Conservation (phyloP, 2,888 invertebrate species). For the Dolichopus griseipennis region DNA sequence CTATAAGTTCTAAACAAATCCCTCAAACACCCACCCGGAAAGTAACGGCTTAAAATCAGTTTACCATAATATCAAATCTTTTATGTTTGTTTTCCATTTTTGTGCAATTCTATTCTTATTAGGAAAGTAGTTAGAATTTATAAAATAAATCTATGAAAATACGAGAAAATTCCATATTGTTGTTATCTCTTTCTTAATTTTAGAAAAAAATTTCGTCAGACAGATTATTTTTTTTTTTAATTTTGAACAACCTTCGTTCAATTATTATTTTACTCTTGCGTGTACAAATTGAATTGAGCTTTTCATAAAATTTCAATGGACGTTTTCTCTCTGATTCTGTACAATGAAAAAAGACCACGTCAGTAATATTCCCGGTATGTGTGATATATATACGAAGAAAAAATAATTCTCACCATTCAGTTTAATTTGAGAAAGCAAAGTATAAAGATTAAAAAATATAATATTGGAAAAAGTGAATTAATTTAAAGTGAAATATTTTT, state of each 20-base stretch:
- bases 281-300: not conserved
- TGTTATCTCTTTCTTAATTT: too few relatives aligned
- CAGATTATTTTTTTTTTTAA: too few relatives aligned
- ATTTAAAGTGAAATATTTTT: not conserved
- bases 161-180: too few relatives aligned
- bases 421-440: constrained; percentile 6
- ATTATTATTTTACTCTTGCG: not conserved
- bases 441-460: not conserved
- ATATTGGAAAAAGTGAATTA: not conserved
- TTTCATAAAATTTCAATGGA: not conserved
- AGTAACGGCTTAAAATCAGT: too few relatives aligned
- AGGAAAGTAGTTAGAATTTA: too few relatives aligned
- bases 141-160: too few relatives aligned
- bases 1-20: too few relatives aligned
- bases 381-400: not conserved
- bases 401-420: not conserved
- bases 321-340: not conserved
- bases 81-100: too few relatives aligned
- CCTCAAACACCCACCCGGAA: too few relatives aligned
- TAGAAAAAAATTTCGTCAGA: not conserved
- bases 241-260: not conserved
- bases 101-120: too few relatives aligned
- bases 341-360: constrained; percentile 3
- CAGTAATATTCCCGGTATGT: not conserved
- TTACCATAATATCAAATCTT: too few relatives aligned